These are phyloP conservation scores for Turritopsis rubra DNA, from an alignment of 30 jellyfish, hydroid and myxozoan species.

Conservation along the genomic window DNA sequence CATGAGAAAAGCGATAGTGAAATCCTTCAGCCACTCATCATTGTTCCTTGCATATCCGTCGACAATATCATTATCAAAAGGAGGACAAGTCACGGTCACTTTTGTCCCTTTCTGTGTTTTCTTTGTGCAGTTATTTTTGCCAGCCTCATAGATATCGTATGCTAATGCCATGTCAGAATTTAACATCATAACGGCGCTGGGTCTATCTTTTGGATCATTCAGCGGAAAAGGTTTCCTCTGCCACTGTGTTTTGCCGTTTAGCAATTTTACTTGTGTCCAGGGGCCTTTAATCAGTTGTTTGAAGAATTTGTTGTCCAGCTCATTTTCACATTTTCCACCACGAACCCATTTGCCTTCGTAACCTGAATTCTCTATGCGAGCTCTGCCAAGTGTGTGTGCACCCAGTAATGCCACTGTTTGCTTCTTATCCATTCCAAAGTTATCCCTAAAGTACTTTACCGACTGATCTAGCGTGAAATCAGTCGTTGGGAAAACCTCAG, in stretches of 20 bases:
- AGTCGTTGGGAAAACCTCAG: background rate
- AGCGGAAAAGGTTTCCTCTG: no score
- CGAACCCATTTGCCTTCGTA: background rate
- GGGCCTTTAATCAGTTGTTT: background rate
- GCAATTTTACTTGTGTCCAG: background rate
- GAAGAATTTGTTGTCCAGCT: background rate
- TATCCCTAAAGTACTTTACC: background rate
- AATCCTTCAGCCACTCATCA: conserved; percentile 4
- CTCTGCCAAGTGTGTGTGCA: conserved; percentile 25
- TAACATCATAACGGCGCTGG: background rate
- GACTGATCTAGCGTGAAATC: background rate
- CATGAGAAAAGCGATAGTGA: background rate
- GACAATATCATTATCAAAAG: no score
- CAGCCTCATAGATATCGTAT: background rate
- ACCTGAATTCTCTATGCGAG: conserved; percentile 14
- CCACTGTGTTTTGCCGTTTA: background rate
- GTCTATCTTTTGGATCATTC: background rate
- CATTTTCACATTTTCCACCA: background rate
- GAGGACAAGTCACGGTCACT: background rate
- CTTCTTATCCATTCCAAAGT: background rate
- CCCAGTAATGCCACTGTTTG: conserved; percentile 5
- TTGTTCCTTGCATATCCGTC: background rate
- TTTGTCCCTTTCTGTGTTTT: background rate
- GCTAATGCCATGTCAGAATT: conserved; percentile 6
- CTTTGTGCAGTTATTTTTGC: background rate